Percentiles rank a stretch among this genome's conserved stretches.
Evolutionary conservation across 2,888 invertebrate species (phyloP).

Genomic region (Syritta pipiens): DNA sequence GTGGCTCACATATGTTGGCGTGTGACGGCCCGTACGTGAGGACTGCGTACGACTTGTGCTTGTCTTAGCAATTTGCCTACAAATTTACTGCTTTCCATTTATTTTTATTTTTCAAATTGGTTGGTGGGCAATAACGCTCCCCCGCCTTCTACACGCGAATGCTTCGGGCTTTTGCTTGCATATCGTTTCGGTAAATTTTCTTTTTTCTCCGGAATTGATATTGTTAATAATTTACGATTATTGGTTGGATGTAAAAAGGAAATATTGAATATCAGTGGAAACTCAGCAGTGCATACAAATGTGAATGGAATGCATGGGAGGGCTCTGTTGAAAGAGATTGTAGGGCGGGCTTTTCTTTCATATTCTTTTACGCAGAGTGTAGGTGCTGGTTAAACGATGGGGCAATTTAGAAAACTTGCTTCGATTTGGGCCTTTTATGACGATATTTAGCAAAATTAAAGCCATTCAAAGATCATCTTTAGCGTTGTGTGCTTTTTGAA

Average conservation of each 20-base stretch:
- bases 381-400: too few species aligned
- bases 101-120: constrained; percentile 67
- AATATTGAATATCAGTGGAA: constrained; percentile 51
- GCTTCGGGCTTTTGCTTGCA: constrained; percentile 18
- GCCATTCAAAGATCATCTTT: too few species aligned
- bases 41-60: constrained; percentile 32
- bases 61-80: constrained; percentile 67
- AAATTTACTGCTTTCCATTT: constrained; percentile 69
- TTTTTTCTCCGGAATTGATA: constrained; percentile 65
- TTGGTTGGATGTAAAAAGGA: constrained; percentile 49
- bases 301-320: constrained; percentile 3
- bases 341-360: neutral
- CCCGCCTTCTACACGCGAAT: neutral
- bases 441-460: too few species aligned
- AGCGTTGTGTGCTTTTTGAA: too few species aligned
- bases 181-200: constrained; percentile 30
- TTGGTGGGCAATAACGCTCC: constrained; percentile 43
- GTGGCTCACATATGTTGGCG: constrained; percentile 53
- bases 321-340: too few species aligned
- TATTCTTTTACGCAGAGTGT: neutral
- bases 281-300: constrained; percentile 43
- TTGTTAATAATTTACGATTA: constrained; percentile 66
- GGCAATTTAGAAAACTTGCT: too few species aligned
- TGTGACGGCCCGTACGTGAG: constrained; percentile 18
- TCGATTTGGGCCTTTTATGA: too few species aligned